Base-by-base conservation (phyloP, 1,140 invertebrate genomes). In the Apis dorsata region DNA sequence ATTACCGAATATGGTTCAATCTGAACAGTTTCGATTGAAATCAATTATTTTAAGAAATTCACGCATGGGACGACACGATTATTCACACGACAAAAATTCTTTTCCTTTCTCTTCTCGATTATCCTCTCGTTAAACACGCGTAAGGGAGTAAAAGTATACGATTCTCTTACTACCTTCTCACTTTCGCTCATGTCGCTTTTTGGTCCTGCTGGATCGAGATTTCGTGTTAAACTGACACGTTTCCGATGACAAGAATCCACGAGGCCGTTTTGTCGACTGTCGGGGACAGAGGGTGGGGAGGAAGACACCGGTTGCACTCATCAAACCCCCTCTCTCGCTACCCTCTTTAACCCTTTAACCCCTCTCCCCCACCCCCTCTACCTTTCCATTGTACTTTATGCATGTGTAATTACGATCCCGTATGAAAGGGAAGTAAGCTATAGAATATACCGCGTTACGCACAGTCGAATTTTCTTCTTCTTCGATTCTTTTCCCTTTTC, bases 281-380 rank as follows among this genome's bases (percentile, higher is more conserved):
- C 79, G 78, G 77, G 77, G 81, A 76, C 88, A 81, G 68, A 81
- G 83, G 85, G 92, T 92, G 92, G 92, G 92, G 92, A 88, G 87
- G 88, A 89, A 92, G 91, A 92, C 91, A 92, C 91, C 91, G 91
- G 91, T 92, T 92, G 91, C 92, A 91, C 92, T 92, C 91, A 92
- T 92, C 91, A 92, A 92, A 91, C 90, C 91, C 91, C 92, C 90
- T 85, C 85, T 83, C 75, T 79, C 75, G 66, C 66, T 88, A 88
- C 87, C 83, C 86, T 83, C 78, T 84, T 84, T 87, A 87, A 87
- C 86, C 85, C 88, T 85, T 88, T 88, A 82, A 80, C 79, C 70
- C 74, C 34, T 3, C 82, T 72, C 79, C 70, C 82, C 74, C 34
- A 3, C 79, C 5, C 83, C 74, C 79, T 76, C 83, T 70, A 63